Base-by-base conservation (phyloP, 2,888 invertebrate species). In the Rhodophaea formosa region DNA sequence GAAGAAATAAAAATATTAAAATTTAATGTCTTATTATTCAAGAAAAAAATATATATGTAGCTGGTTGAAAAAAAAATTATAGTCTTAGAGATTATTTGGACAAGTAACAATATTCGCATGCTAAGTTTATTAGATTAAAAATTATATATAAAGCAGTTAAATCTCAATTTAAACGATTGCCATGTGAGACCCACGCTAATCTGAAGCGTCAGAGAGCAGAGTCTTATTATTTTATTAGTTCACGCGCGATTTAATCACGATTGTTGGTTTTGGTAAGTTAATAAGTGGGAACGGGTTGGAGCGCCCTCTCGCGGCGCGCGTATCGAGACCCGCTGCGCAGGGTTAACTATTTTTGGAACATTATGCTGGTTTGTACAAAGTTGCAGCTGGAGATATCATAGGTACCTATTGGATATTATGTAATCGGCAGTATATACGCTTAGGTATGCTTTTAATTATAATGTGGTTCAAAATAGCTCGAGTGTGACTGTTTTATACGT, bases 211-310 rank as follows among this genome's bases (percentile, higher is more conserved):
- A 81, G 82, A 81, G 78, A 80, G 75, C 76, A 66, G 69, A 84
- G 80, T 83, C 88, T 88, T 86, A 89, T 90, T 89, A 90, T 88
- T 90, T 88, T 86, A 88, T 90, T 89, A 89, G 89, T 87, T 87
- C 81, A 84, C 87, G 89, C 88, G 84, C 90, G 89, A 91, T 91
- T 91, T 89, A 88, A 91, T 90, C 90, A 87, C 86, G 86, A 89
- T 88, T 91, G 90, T 91, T 91, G 88, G 89, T 88, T 91, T 84
- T 88, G 83, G 82, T 88, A 87, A 90, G 89, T 86, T 86, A 87
- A 90, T 88, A 89, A 86, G 77, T 72, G 79, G 71, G 68, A 74
- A 76, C 77, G 83, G 79, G 80, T 76, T 75, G 75, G 63, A 63
- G 64, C 64, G 62, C 62, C 57, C 53, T 49, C 59, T 43, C 32